Evolutionary conservation across 2,113 vertebrate genomes (phyloP), one percentile per base, ranked within the genome.

Genomic region (Delphinus delphis): DNA sequence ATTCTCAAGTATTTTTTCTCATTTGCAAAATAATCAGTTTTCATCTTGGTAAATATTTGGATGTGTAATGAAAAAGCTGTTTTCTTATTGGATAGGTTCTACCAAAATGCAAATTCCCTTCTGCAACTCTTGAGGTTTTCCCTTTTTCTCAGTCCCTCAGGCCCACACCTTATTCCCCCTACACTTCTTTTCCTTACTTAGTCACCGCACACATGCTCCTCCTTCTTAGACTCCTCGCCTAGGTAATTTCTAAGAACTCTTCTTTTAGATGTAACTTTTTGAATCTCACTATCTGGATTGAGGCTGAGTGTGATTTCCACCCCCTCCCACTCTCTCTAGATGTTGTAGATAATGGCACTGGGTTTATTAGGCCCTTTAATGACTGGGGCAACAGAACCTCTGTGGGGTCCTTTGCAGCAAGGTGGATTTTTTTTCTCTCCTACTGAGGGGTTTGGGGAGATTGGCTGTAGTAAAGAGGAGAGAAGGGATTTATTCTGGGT

Each of bases 11-110:
- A 62, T 47, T 77, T 73, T 93, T 93, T 95, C 55, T 74, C 17
- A 88, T 82, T 95, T 95, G 80, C 25, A 97, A 97, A 74, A 84
- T 97, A 33, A 53, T 8, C 94, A 82, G 21, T 96, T 98, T 94
- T 74, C n/a, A 80, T 70, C 73, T 95, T 89, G 73, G 62, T 95
- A 94, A 87, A 68, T 92, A 87, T 93, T 93, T 63, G 79, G n/a
- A 8, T 83, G 7, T 93, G 18, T 71, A 70, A 38, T 80, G 60
- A 70, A 77, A 96, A 77, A 60, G 26, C 0, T 88, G 1, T 58
- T 67, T 97, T 93, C 53, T 63, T 26, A 36, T 87, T 71, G 65
- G 50, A 2, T 91, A 67, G 38, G 1, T 84, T 92, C 31, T 95
- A 41, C 41, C 36, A 93, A 92, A 91, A 79, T 95, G n/a, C 36